Evolutionary conservation across 2,113 vertebrate species (phyloP).

Genomic region (Neogale vison): DNA sequence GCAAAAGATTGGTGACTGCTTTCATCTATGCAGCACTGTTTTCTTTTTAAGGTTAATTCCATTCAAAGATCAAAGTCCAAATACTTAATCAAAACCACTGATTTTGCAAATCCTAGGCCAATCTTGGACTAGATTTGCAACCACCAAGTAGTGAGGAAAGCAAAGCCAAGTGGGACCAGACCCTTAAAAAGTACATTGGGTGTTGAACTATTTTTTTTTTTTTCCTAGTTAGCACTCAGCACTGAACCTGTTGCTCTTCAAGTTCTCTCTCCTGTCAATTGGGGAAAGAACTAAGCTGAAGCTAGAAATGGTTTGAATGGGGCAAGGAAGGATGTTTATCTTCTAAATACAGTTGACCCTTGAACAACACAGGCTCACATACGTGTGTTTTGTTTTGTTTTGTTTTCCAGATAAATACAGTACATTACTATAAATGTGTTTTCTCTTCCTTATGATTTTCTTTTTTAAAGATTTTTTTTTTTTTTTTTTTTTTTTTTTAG

Average conservation of each 20-base stretch:
- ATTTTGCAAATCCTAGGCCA: slow-evolving; percentile 52
- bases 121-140: slow-evolving; percentile 28
- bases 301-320: neutral
- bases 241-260: neutral
- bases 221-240: neutral
- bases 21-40: slow-evolving; percentile 44
- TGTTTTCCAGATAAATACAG: neutral
- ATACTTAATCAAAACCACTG: slow-evolving; percentile 65
- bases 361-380: neutral
- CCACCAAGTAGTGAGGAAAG: slow-evolving; percentile 45
- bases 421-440: neutral
- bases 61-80: slow-evolving; percentile 69
- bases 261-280: neutral
- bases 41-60: slow-evolving; percentile 68
- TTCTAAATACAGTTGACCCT: neutral
- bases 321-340: neutral
- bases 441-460: neutral
- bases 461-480: neutral
- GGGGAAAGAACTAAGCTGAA: neutral
- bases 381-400: too few relatives aligned
- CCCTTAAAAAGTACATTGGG: neutral
- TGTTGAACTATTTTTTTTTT: neutral
- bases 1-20: neutral
- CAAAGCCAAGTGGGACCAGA: slow-evolving; percentile 26
- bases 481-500: too few relatives aligned